A percentile compares a stretch with the other conserved stretches of the same genome.
phyloP scores from a whole-genome alignment of 2,797 vertebrate genomes.

The Arrhamphus sclerolepis region DNA sequence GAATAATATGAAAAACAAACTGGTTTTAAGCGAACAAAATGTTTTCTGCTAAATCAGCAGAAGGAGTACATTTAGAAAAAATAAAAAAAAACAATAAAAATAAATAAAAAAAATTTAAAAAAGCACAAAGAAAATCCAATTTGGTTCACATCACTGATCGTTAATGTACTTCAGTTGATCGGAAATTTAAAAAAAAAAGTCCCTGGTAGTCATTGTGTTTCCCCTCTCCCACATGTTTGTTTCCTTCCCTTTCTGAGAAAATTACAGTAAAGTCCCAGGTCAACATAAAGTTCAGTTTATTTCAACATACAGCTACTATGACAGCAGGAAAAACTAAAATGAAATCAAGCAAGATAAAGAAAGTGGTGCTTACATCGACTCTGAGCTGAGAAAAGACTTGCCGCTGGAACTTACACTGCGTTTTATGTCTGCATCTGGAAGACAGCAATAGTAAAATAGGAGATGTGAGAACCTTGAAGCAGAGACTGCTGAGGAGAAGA shows the following conservation, averaged over 20 bases:
- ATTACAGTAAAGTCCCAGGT: no score
- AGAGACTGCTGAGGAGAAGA: no score
- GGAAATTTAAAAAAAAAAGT: no score
- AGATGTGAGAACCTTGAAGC: background rate
- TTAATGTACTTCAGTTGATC: no score
- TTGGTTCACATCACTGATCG: background rate
- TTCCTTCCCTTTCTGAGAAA: no score
- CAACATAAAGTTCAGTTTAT: no score
- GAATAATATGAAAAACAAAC: background rate
- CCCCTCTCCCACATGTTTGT: no score
- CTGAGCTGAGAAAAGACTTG: conserved; percentile 86
- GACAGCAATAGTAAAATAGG: background rate
- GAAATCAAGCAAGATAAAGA: background rate
- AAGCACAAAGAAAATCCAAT: background rate
- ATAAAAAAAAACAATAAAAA: background rate
- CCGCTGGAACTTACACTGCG: conserved; percentile 78
- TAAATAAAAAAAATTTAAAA: background rate
- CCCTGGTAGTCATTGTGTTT: no score
- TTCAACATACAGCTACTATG: no score
- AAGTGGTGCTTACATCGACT: conserved; percentile 84
- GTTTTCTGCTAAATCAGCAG: no score
- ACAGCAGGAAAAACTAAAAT: background rate
- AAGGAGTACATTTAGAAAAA: background rate
- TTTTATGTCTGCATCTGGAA: conserved; percentile 89
- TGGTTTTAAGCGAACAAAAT: no score